Conservation (phyloP, 1,140 invertebrate genomes). For the Caenorhabditis remanei region DNA sequence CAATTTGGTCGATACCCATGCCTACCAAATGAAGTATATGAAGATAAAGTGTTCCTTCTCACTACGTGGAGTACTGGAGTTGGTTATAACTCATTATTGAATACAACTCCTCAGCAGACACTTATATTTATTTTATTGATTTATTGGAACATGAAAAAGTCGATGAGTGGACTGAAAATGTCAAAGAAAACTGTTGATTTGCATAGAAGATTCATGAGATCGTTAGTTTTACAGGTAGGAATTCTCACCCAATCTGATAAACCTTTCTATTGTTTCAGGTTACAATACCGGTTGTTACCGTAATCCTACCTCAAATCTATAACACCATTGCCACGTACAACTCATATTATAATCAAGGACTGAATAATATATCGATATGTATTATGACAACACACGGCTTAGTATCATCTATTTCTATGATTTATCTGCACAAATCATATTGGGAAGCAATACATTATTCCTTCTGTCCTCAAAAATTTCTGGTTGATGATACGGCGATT, state of each 20-base stretch:
- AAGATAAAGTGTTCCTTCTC: slow-evolving; percentile 5
- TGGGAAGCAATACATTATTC: neutral
- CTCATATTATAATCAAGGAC: slow-evolving; percentile 29
- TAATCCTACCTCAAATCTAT: neutral
- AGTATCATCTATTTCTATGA: slow-evolving; percentile 1
- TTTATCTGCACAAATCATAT: slow-evolving; percentile 26
- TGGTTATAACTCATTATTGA: neutral
- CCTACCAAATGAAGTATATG: neutral
- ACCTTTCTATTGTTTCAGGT: neutral
- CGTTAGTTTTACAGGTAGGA: neutral
- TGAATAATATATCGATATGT: slow-evolving; percentile 21
- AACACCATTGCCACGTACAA: neutral
- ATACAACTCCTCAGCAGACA: neutral
- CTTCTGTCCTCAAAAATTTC: neutral
- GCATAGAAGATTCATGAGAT: neutral
- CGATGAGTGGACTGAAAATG: slow-evolving; percentile 10
- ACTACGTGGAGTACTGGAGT: slow-evolving; percentile 8
- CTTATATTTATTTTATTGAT: neutral
- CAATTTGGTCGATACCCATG: neutral
- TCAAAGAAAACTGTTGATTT: neutral
- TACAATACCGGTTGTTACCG: neutral
- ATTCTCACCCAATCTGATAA: neutral
- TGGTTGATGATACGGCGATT: neutral
- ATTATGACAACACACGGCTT: neutral
- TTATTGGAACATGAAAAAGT: slow-evolving; percentile 24